These are phyloP conservation scores for Melipona quadrifasciata DNA, from an alignment of 1,140 invertebrate species.

Conservation along the genomic window DNA sequence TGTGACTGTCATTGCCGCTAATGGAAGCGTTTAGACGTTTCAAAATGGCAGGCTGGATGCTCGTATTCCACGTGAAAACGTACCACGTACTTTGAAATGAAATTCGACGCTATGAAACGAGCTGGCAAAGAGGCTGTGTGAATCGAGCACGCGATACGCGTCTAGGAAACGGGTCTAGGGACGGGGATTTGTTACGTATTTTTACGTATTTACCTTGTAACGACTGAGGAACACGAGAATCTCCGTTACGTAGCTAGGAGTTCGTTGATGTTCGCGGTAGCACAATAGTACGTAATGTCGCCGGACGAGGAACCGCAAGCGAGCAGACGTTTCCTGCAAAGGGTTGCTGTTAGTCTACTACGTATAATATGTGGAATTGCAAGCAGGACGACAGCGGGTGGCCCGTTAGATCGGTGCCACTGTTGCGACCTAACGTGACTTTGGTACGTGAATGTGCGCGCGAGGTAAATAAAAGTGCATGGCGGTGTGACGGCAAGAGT, in stretches of 20 bases:
- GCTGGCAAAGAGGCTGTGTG: rapidly evolving
- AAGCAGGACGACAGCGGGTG: constrained; percentile 17
- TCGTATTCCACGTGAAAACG: not conserved
- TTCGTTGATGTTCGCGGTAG: constrained; percentile 5
- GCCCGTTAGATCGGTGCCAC: constrained; percentile 31
- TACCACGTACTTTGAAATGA: not conserved
- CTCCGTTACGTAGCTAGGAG: constrained; percentile 16
- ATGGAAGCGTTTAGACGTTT: not conserved
- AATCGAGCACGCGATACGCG: not conserved
- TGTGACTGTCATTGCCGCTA: not conserved
- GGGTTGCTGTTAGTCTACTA: not conserved
- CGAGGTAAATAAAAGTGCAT: not conserved
- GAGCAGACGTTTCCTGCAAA: not conserved
- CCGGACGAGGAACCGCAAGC: constrained; percentile 31
- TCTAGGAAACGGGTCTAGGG: too few species aligned
- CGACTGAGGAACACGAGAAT: not conserved
- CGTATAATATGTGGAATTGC: constrained; percentile 10
- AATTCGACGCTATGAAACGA: not conserved
- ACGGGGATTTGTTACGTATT: constrained; percentile 1
- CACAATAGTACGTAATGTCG: constrained; percentile 21
- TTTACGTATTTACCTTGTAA: not conserved
- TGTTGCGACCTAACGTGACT: constrained; percentile 30
- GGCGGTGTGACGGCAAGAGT: not conserved
- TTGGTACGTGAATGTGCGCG: not conserved
- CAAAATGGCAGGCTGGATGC: not conserved